phyloP scores from a whole-genome alignment of 2,113 vertebrate species.

The Cygnus buccinator region DNA sequence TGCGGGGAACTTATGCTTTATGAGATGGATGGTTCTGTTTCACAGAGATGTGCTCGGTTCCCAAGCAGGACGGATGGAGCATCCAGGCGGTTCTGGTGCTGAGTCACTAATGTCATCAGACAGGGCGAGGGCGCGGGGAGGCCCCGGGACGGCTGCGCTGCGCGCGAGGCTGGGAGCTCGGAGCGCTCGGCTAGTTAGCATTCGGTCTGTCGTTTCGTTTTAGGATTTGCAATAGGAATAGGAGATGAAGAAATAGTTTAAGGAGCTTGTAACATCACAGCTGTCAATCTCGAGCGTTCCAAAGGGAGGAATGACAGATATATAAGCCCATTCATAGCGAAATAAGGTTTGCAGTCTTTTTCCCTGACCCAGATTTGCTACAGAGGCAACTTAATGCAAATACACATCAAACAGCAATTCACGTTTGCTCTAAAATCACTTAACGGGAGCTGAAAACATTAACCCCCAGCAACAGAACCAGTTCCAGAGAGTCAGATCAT shows the following conservation, averaged over 20 bases:
- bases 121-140: background rate
- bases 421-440: conserved; percentile 51
- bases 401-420: conserved; percentile 34
- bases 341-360: conserved; percentile 41
- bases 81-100: conserved; percentile 71
- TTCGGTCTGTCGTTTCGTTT: conserved; percentile 52
- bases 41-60: conserved; percentile 73
- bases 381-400: conserved; percentile 63
- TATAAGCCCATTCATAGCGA: conserved; percentile 58
- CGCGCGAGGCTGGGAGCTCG: background rate
- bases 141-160: background rate
- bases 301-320: conserved; percentile 64
- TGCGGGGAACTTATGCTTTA: conserved; percentile 72
- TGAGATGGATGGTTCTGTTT: conserved; percentile 80
- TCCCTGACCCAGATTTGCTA: conserved; percentile 63
- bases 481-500: conserved; percentile 63
- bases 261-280: conserved; percentile 62
- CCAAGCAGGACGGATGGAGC: conserved; percentile 67
- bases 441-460: conserved; percentile 69
- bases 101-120: conserved; percentile 72
- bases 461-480: conserved; percentile 77
- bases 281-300: conserved; percentile 57
- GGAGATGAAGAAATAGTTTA: conserved; percentile 61
- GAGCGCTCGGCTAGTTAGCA: background rate
- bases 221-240: conserved; percentile 38